Evolutionary conservation across 2,797 vertebrate species (phyloP), one percentile per base, ranked within the genome.

Genomic region (Sebastes ruberrimus): DNA sequence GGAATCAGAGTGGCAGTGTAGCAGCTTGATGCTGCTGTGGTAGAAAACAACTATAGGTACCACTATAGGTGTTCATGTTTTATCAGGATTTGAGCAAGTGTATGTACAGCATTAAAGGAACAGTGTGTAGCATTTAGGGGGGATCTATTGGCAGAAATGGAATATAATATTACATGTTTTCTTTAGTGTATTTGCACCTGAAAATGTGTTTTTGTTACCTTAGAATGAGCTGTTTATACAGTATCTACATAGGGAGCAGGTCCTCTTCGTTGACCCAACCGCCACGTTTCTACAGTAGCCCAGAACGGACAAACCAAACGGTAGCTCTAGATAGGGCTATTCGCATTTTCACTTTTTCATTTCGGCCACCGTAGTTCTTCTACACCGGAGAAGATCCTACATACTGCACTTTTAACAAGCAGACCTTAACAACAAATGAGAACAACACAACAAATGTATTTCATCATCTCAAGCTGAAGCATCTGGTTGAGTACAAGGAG

Each of bases 1-100:
- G 63, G 77, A 80, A 82, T 79, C 59, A 33, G 18, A 71, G 62
- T 42, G 55, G 52, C 33, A 55, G 69, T n/a, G 20, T 10, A 46
- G 49, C 28, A 62, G 78, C 38, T 72, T 63, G 46, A 82, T 74
- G 79, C 14, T 1, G 55, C 10, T 46, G 16, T 46, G 52, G 9
- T 10, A 4, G n/a, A 30, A 57, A 84, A 68, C 7, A 49, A 55
- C 55, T 11, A n/a, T 5, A 18, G n/a, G 57, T 6, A 42, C 46
- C 9, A n/a, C 53, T n/a, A n/a, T n/a, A n/a, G n/a, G n/a, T 35
- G 18, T 63, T 82, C 3, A 28, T 20, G 23, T 52, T n/a, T 52
- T n/a, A 67, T 66, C 33, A 30, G 52, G 25, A 57, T 56, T 18
- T 59, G 28, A 8, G 53, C 28, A 55, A 38, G 27, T 61, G 14